A percentile compares a stretch with the other conserved stretches of the same genome.
These are phyloP conservation scores for Trachelipus rathkii DNA, from an alignment of 1,140 invertebrate genomes.

Conservation along the genomic window DNA sequence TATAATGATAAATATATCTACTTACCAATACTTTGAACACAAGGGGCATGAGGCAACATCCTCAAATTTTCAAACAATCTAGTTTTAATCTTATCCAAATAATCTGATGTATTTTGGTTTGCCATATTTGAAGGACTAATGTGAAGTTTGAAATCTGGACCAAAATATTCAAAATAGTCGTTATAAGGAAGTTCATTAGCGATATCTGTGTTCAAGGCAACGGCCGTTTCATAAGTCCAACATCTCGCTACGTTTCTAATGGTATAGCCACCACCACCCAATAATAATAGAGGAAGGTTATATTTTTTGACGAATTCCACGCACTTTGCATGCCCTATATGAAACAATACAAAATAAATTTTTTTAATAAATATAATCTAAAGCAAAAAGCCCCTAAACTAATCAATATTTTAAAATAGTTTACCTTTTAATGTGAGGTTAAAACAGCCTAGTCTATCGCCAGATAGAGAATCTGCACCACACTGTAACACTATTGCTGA, in stretches of 20 bases:
- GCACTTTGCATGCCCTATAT: conserved; percentile 83
- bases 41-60: conserved; percentile 95
- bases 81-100: conserved; percentile 96
- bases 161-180: conserved; percentile 99
- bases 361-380: too few relatives aligned
- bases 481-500: conserved; percentile 94
- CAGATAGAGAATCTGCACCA: conserved; percentile 96
- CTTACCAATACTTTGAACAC: conserved; percentile 83
- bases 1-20: too few relatives aligned
- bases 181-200: conserved; percentile 99
- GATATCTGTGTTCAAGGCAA: conserved; percentile 91
- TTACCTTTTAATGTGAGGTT: conserved; percentile 86
- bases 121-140: conserved; percentile 99
- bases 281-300: conserved; percentile 88
- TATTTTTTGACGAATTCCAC: conserved; percentile 97
- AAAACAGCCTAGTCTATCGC: conserved; percentile 96
- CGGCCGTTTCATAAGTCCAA: conserved; percentile 98
- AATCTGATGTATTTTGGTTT: conserved; percentile 97
- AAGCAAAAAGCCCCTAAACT: too few relatives aligned
- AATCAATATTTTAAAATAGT: too few relatives aligned
- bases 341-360: too few relatives aligned
- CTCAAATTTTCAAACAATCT: conserved; percentile 93
- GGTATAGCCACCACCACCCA: conserved; percentile 96
- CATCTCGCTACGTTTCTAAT: conserved; percentile 97
- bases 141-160: conserved; percentile 98